Conservation (phyloP, 2,888 invertebrate genomes). For the Lasioglossum morio region DNA sequence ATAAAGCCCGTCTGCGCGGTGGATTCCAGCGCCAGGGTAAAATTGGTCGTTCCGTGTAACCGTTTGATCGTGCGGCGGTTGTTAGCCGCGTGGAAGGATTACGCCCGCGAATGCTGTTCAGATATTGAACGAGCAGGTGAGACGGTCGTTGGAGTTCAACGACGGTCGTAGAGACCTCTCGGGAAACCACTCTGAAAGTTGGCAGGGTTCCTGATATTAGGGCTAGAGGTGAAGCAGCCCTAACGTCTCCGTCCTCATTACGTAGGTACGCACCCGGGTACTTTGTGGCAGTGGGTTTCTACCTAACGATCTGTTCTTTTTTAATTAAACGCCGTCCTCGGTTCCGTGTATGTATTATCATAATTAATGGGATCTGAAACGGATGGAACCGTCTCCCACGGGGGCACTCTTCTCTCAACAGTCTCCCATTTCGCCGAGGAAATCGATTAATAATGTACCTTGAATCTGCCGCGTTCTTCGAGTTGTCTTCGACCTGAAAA, state of each 20-base stretch:
- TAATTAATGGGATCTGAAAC: constrained; percentile 40
- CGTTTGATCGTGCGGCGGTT: constrained; percentile 51
- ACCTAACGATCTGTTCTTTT: constrained; percentile 36
- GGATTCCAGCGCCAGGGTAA: constrained; percentile 23
- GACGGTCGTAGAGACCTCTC: constrained; percentile 61
- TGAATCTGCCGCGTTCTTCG: not conserved
- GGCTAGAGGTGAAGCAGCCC: constrained; percentile 66
- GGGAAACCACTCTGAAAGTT: constrained; percentile 64
- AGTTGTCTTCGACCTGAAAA: too few species aligned
- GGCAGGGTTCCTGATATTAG: constrained; percentile 65
- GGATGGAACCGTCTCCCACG: not conserved
- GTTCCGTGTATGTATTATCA: constrained; percentile 23
- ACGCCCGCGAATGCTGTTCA: constrained; percentile 44
- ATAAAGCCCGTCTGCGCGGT: not conserved
- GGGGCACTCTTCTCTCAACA: not conserved
- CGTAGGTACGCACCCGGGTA: constrained; percentile 57
- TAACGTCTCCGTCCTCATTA: constrained; percentile 68
- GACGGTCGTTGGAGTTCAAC: constrained; percentile 59
- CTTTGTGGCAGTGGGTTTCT: constrained; percentile 51
- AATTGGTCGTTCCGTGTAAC: constrained; percentile 41
- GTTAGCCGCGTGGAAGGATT: constrained; percentile 47
- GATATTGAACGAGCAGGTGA: constrained; percentile 63
- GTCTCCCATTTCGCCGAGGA: not conserved
- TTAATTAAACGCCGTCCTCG: constrained; percentile 43
- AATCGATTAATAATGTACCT: constrained; percentile 7